A percentile compares a stretch with the other conserved stretches of the same genome.
phyloP scores from a whole-genome alignment of 2,888 invertebrate genomes.

The Schrankia costaestrigalis region DNA sequence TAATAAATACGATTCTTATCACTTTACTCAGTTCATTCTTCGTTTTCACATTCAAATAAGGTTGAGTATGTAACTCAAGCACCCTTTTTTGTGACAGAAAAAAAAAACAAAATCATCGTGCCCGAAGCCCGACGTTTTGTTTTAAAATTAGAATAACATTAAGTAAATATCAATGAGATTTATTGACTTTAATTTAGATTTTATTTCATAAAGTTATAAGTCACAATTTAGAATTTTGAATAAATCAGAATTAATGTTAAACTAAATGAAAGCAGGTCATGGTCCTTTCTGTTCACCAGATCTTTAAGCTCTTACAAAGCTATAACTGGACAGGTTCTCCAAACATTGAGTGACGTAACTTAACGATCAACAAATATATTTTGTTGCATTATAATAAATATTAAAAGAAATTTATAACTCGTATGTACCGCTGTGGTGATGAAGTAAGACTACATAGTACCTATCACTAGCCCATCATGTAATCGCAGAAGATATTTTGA shows the following conservation, averaged over 20 bases:
- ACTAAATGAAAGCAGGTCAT: slow-evolving; percentile 57
- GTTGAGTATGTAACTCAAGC: too few relatives aligned
- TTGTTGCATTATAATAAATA: slow-evolving; percentile 45
- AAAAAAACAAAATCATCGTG: too few relatives aligned
- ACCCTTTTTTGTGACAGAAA: too few relatives aligned
- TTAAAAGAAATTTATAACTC: slow-evolving; percentile 31
- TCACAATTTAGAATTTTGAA: slow-evolving; percentile 45
- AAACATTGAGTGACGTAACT: slow-evolving; percentile 51
- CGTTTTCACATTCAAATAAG: too few relatives aligned
- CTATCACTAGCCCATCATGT: too few relatives aligned
- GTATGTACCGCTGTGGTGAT: slow-evolving; percentile 6
- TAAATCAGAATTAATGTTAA: slow-evolving; percentile 35
- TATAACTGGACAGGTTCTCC: slow-evolving; percentile 56
- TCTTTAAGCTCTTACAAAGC: slow-evolving; percentile 49
- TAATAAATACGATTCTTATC: too few relatives aligned
- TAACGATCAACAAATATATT: slow-evolving; percentile 39
- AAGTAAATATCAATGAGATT: too few relatives aligned
- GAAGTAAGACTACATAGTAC: background rate
- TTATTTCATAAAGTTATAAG: slow-evolving; percentile 45
- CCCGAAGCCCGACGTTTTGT: too few relatives aligned
- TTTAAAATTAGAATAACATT: too few relatives aligned
- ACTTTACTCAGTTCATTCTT: too few relatives aligned
- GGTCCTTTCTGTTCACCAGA: slow-evolving; percentile 63
- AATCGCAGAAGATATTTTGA: background rate
- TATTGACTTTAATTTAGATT: too few relatives aligned